Percentiles rank a stretch among this genome's conserved stretches.
Evolutionary conservation across 2,888 invertebrate genomes (phyloP).

Genomic region (Alloscopus bannaensis): DNA sequence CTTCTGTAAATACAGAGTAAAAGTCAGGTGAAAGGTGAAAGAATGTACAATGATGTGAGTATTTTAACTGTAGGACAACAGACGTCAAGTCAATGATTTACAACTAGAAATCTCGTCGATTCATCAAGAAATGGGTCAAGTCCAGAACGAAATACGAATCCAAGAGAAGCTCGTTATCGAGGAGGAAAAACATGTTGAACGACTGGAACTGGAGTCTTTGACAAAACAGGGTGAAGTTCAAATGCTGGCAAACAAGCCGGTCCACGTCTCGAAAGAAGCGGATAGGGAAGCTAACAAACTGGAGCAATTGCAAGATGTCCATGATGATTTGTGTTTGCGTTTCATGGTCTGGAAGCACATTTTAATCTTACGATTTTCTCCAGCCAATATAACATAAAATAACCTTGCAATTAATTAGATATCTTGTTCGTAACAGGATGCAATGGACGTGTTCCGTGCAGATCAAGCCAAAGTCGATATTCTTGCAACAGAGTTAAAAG

Average conservation of each 20-base stretch:
- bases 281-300: slow-evolving; percentile 69
- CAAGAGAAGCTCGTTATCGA: slow-evolving; percentile 65
- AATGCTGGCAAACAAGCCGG: slow-evolving; percentile 67
- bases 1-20: too few species aligned
- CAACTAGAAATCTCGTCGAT: slow-evolving; percentile 67
- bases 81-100: slow-evolving; percentile 65
- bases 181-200: slow-evolving; percentile 66
- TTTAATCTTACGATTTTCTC: neutral
- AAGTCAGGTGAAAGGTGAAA: too few species aligned
- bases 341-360: slow-evolving; percentile 32
- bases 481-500: slow-evolving; percentile 51
- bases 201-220: slow-evolving; percentile 68
- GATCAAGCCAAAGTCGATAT: slow-evolving; percentile 65
- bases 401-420: neutral
- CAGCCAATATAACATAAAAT: neutral
- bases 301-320: slow-evolving; percentile 65
- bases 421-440: slow-evolving; percentile 33
- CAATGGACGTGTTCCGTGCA: slow-evolving; percentile 50
- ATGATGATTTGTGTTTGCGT: slow-evolving; percentile 47
- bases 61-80: slow-evolving; percentile 59
- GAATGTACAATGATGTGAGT: too few species aligned
- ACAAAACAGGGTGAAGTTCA: slow-evolving; percentile 71
- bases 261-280: slow-evolving; percentile 69
- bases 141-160: slow-evolving; percentile 61
- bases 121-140: slow-evolving; percentile 69